Evolutionary conservation across 1,140 invertebrate species (phyloP), one percentile per base, ranked within the genome.

Genomic region (Apocrypta bakeri): DNA sequence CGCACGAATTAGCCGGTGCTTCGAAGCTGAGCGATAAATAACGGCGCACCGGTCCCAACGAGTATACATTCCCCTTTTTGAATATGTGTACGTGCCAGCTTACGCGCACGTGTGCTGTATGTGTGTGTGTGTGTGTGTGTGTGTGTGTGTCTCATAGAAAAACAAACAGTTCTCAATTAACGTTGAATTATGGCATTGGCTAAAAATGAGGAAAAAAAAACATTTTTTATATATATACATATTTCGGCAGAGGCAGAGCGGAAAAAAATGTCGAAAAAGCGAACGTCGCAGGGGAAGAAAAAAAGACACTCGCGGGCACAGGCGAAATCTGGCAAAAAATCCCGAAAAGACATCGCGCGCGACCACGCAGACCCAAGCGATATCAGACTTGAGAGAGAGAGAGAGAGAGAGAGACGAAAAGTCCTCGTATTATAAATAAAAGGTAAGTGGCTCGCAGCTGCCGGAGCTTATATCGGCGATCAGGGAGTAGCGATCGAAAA

Each of bases 401-500:
- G n/a, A n/a, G n/a, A 25, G n/a, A 29, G 61, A 33, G 7, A 48
- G 29, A 63, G 29, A 73, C 68, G 12, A 73, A 81, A 73, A 66
- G 27, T n/a, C 42, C 21, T 1, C n/a, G 25, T 63, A 63, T 37
- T 63, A 63, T 37, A 73, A 69, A 76, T 76, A 76, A 76, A 37
- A 76, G 21, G 21, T 40, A 37, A 76, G 74, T 40, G 11, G 76
- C 74, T 42, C 56, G 48, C 72, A 31, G 27, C 17, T 33, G 69
- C 11, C 12, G 79, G 7, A 31, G 27, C 69, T 24, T 9, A 42
- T 42, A 40, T 17, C 6, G 1, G 27, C 11, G 29, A 9, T 42
- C 37, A 29, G 1, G 27, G 74, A 73, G 75, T 79, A 83, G 82
- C 82, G 68, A 83, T 83, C 61, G 76, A 83, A 83, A 79, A 83